Conservation (phyloP, 2,113 vertebrate species). For the Echinops telfairi region DNA sequence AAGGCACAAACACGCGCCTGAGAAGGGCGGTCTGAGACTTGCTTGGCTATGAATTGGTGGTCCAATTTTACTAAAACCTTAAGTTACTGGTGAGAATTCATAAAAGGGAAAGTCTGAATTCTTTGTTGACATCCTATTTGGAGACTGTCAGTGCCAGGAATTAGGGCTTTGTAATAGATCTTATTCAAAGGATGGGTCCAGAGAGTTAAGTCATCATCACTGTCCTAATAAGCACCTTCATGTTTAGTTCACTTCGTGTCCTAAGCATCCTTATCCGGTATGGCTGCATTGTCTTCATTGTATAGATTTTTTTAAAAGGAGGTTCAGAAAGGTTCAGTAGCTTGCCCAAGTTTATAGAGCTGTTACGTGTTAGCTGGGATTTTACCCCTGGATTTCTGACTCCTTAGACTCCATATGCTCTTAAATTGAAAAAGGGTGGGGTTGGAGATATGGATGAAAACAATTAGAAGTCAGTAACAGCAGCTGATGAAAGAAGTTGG, state of each 20-base stretch:
- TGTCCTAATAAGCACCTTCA: background rate
- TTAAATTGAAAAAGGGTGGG: background rate
- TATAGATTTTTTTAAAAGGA: slow-evolving; percentile 2
- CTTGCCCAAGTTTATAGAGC: background rate
- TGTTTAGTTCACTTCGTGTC: slow-evolving; percentile 7
- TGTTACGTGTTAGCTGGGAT: background rate
- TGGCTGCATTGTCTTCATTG: background rate
- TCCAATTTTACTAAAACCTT: background rate
- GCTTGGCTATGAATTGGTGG: fast-evolving
- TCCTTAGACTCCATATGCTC: background rate
- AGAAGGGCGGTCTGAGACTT: background rate
- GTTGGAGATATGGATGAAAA: too few relatives aligned
- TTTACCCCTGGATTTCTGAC: background rate
- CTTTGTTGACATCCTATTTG: background rate
- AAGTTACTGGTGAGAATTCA: background rate
- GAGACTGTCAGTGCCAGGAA: background rate
- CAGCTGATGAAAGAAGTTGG: background rate
- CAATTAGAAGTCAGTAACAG: background rate
- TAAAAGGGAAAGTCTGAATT: background rate
- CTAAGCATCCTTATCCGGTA: background rate
- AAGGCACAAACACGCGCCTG: background rate
- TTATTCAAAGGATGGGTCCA: background rate
- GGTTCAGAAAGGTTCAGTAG: background rate
- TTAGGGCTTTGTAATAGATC: background rate
- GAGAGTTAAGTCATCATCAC: slow-evolving; percentile 7